Evolutionary conservation across 1,140 invertebrate species (phyloP), one percentile per base, ranked within the genome.

Genomic region (Drosophila nebulosa): DNA sequence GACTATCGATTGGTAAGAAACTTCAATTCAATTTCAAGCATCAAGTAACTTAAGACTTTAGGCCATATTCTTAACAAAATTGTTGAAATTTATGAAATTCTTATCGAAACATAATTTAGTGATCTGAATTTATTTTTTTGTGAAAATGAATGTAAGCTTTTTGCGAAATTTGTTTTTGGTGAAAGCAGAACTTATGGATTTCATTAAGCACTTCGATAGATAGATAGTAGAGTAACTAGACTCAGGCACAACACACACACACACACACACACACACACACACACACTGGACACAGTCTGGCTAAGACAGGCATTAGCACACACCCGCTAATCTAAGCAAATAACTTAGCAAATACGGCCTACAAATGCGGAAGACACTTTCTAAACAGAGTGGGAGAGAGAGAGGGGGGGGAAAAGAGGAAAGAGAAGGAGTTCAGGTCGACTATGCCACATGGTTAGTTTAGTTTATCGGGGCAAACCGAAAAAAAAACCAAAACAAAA

Each of bases 321-420:
- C 83, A 88, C 84, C 78, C 83, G 83, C 83, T 86, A 86, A 86
- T 86, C 83, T 83, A 46, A 66, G 68, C 78, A 83, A 84, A 86
- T 86, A 86, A 83, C 72, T 86, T 80, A 64, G 63, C 56, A 62
- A 52, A 62, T 32, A 50, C 55, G 56, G 53, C 42, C 65, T 57
- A 46, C 70, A 76, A 86, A 86, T 88, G 83, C 83, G 83, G 83
- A 86, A 88, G 81, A 64, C 81, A 85, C 81, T 86, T 86, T 86
- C 78, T 69, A 86, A 85, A 84, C 63, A 58, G 9, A n/a, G n/a
- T n/a, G n/a, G n/a, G n/a, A n/a, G 6, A 32, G 50, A 66, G 50
- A 63, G 10, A 10, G 10, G 27, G 27, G 10, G 9, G n/a, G n/a
- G n/a, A n/a, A n/a, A 85, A 84, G 66, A 58, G 9, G 6, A 32